Evolutionary conservation across 35 echinoderm and acorn worm genomes (phyloP).

Genomic region (Diadema setosum): DNA sequence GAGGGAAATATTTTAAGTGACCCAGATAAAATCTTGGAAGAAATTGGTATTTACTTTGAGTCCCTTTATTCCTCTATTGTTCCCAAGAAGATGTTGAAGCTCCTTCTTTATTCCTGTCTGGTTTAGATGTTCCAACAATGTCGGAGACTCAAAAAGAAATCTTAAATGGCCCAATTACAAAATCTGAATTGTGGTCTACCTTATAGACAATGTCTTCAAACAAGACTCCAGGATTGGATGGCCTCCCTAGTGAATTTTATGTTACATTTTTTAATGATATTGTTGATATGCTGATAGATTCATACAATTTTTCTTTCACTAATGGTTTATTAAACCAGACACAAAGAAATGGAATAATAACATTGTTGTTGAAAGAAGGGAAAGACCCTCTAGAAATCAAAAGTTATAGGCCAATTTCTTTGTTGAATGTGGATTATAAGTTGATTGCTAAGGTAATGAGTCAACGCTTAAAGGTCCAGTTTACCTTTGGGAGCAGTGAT

Average conservation of each 20-base stretch:
- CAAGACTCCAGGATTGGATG: neutral
- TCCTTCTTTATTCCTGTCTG: neutral
- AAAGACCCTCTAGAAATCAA: neutral
- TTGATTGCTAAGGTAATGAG: no score
- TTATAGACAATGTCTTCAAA: neutral
- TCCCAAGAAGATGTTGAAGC: neutral
- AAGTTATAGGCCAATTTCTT: neutral
- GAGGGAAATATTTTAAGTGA: neutral
- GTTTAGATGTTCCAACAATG: neutral
- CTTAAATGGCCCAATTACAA: neutral
- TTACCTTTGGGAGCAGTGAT: no score
- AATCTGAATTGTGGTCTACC: neutral
- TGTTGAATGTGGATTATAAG: no score
- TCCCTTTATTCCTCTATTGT: neutral
- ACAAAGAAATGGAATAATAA: neutral
- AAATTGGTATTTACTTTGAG: neutral
- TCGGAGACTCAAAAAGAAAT: neutral
- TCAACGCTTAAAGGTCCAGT: no score
- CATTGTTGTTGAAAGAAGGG: neutral
- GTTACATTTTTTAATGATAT: constrained; percentile 1
- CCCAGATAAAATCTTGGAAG: neutral
- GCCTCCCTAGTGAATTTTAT: neutral
- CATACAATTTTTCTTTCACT: neutral
- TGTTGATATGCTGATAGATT: neutral
- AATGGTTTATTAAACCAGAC: neutral